phyloP scores from a whole-genome alignment of 2,888 invertebrate species.

The Diplolepis rosae region DNA sequence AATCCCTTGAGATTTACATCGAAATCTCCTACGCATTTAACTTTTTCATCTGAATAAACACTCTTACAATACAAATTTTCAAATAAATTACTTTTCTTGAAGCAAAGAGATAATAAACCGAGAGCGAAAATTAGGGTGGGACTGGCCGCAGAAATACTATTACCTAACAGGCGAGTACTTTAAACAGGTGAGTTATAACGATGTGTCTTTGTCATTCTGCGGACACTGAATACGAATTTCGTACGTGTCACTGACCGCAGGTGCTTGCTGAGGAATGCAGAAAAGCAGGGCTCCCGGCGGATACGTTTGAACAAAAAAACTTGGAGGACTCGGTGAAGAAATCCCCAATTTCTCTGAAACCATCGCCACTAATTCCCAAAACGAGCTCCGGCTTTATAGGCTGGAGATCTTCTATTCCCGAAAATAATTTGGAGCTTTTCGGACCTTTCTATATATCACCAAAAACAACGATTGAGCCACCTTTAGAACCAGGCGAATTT shows the following conservation, averaged over 20 bases:
- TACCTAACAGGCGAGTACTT: constrained; percentile 58
- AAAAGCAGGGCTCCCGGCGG: constrained; percentile 54
- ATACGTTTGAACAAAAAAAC: constrained; percentile 53
- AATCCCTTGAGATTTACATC: no score
- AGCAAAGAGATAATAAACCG: constrained; percentile 61
- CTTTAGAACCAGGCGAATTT: constrained; percentile 51
- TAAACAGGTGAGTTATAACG: constrained; percentile 52
- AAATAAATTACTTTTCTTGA: constrained; percentile 19
- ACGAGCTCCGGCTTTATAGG: constrained; percentile 72
- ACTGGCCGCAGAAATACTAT: constrained; percentile 57
- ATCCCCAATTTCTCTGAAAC: constrained; percentile 55
- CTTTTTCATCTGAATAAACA: no score
- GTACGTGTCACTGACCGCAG: constrained; percentile 49
- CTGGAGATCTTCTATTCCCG: constrained; percentile 71
- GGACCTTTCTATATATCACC: constrained; percentile 73
- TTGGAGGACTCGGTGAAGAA: constrained; percentile 47
- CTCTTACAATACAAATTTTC: no score
- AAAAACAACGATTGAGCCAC: constrained; percentile 69
- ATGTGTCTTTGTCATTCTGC: constrained; percentile 14
- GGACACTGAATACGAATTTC: constrained; percentile 20
- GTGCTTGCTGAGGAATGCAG: constrained; percentile 59
- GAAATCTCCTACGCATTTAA: no score
- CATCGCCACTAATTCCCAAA: constrained; percentile 59
- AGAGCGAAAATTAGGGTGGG: constrained; percentile 52
- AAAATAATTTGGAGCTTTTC: constrained; percentile 72